Base-by-base conservation (phyloP, 2,888 invertebrate species). In the Pachymerium ferrugineum region DNA sequence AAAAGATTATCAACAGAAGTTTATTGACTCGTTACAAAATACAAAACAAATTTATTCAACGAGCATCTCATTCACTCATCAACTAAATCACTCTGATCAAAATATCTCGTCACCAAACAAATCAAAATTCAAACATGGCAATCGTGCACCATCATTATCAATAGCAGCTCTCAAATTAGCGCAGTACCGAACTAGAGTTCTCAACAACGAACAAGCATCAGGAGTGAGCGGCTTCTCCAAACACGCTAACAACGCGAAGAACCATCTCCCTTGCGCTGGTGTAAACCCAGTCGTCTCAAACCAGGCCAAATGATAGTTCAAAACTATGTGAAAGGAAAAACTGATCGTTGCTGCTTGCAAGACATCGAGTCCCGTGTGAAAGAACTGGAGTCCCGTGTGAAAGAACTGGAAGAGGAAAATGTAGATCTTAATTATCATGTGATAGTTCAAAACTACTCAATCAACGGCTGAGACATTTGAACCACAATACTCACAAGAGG, bases 81-180 rank as follows among this genome's bases (percentile, higher is more conserved):
- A 29, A 88, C 89, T 79, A 92, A 84, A 83, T 92, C 92, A 77
- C 86, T 83, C 81, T 93, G 92, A 77, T 88, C 86, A 83, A 90
- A 92, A 83, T 90, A 91, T 79, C 87, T 85, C 47, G 89, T 87
- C 68, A 92, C 88, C 77, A 92, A 83, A 81, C 90, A 90, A 80
- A 92, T 90, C 78, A 90, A 87, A 84, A 83, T 90, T 92, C 69
- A 82, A 77, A 47, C 74, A 74, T 14, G 31, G 35, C 25, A 74
- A 29, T 35, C 30, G 42, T 0, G 77, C 75, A 72, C 81, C 80
- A 10, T 77, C 16, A n/a, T 30, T 78, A 76, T 81, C 81, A 78
- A 84, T 74, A 12, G 80, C 78, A n/a, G 82, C 81, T 42, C 84
- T 77, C 29, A 82, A 78, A 67, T 78, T 79, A 2, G 82, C 80